These are phyloP conservation scores for Nylanderia fulva DNA, from an alignment of 1,140 invertebrate species.

Conservation along the genomic window DNA sequence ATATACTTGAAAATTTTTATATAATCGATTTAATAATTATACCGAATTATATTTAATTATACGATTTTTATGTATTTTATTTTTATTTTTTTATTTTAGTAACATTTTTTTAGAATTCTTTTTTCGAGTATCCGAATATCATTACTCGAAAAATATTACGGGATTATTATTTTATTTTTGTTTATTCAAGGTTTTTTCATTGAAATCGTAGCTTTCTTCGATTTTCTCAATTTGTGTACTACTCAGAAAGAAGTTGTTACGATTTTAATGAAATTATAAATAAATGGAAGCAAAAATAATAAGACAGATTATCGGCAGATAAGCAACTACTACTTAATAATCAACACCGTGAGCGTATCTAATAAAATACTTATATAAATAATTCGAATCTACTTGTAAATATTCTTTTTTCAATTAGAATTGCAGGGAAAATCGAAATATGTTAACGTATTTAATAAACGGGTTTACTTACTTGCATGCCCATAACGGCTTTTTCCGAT, in stretches of 20 bases:
- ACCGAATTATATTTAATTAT: too few species aligned
- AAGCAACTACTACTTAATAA: too few species aligned
- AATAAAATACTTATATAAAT: background rate
- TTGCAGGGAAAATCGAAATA: background rate
- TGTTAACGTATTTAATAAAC: background rate
- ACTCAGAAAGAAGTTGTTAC: background rate
- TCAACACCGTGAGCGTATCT: too few species aligned
- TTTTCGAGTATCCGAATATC: background rate
- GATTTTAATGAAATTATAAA: background rate
- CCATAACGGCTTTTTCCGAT: constrained; percentile 81
- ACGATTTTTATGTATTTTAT: too few species aligned
- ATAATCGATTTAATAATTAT: background rate
- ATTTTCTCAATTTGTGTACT: background rate
- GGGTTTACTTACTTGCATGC: constrained; percentile 74
- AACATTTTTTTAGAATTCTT: too few species aligned
- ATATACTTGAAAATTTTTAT: too few species aligned
- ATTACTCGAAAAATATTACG: background rate
- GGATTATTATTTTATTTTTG: background rate
- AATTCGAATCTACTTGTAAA: background rate
- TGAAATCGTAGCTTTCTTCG: background rate
- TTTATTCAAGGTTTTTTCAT: background rate
- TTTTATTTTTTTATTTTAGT: too few species aligned
- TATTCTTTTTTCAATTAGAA: background rate
- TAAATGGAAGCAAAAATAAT: background rate
- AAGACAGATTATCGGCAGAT: background rate